These are phyloP conservation scores for Toxotes jaculatrix DNA, from an alignment of 2,113 vertebrate genomes.

Conservation along the genomic window DNA sequence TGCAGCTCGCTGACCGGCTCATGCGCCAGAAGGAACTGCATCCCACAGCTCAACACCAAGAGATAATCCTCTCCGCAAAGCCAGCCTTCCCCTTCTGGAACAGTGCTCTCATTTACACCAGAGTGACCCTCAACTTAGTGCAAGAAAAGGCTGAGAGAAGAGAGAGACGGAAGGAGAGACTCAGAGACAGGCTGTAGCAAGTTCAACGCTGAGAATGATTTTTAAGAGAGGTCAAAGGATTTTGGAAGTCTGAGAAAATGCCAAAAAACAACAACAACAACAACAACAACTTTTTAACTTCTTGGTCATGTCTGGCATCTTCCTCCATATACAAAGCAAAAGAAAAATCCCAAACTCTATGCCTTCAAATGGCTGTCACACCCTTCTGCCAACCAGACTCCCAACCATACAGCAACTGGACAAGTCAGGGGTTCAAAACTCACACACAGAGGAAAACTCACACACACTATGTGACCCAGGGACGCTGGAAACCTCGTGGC, in stretches of 20 bases:
- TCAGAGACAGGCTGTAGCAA: background rate
- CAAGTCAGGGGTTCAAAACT: constrained; percentile 43
- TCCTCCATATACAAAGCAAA: constrained; percentile 11
- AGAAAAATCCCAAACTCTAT: constrained; percentile 6
- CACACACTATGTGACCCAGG: constrained; percentile 37
- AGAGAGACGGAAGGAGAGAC: constrained; percentile 24
- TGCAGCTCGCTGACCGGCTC: constrained; percentile 80
- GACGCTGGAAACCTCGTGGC: constrained; percentile 52
- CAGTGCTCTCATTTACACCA: constrained; percentile 80
- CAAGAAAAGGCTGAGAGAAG: constrained; percentile 42
- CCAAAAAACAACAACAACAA: background rate
- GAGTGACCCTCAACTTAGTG: constrained; percentile 62
- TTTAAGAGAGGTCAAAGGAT: constrained; percentile 5
- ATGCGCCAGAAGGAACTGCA: constrained; percentile 75
- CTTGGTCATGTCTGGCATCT: constrained; percentile 19
- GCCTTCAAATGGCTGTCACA: constrained; percentile 4
- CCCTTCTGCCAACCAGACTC: constrained; percentile 41
- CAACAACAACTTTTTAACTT: constrained; percentile 20
- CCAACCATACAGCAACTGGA: constrained; percentile 6
- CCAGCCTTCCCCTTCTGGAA: constrained; percentile 73
- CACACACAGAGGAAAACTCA: constrained; percentile 8
- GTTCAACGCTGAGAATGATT: constrained; percentile 11
- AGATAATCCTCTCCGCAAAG: constrained; percentile 80
- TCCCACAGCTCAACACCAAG: constrained; percentile 77
- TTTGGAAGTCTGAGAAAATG: constrained; percentile 12